A percentile compares a stretch with the other conserved stretches of the same genome.
phyloP scores from a whole-genome alignment of 1,140 invertebrate genomes.

The Aphaenogaster floridana region DNA sequence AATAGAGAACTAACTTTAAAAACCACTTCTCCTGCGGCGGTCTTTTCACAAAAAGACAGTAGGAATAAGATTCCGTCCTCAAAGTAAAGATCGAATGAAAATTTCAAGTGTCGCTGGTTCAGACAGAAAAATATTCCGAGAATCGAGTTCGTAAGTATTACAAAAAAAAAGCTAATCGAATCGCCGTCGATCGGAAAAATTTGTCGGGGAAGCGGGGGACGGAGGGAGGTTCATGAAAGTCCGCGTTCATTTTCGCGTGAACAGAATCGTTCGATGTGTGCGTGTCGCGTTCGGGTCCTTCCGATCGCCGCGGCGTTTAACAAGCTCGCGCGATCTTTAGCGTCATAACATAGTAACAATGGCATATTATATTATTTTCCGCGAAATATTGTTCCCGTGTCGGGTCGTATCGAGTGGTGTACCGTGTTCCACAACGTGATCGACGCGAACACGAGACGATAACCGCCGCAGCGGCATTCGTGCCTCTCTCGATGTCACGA shows the following conservation, averaged over 20 bases:
- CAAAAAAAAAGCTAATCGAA: background rate
- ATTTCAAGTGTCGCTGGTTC: background rate
- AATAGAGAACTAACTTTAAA: background rate
- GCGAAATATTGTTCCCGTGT: constrained; percentile 54
- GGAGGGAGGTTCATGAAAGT: background rate
- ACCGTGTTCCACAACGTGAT: constrained; percentile 42
- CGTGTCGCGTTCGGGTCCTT: constrained; percentile 9
- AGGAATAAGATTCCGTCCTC: background rate
- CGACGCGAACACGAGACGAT: constrained; percentile 53
- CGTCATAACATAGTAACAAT: constrained; percentile 26
- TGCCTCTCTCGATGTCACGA: constrained; percentile 60
- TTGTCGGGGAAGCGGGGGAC: background rate
- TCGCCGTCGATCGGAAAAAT: constrained; percentile 7
- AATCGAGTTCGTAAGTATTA: background rate
- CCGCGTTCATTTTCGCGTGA: constrained; percentile 43
- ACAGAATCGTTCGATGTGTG: constrained; percentile 49
- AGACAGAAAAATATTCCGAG: constrained; percentile 5
- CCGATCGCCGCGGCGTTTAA: constrained; percentile 33
- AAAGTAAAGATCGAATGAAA: constrained; percentile 15
- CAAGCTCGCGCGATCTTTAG: constrained; percentile 58
- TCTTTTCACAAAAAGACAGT: background rate
- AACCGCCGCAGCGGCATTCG: constrained; percentile 40
- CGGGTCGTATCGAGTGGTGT: constrained; percentile 44
- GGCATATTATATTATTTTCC: constrained; percentile 58
- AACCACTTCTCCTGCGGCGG: background rate